A percentile compares a stretch with the other conserved stretches of the same genome.
These are phyloP conservation scores for Propithecus deckenii DNA, from an alignment of 2,797 vertebrate species.

Conservation along the genomic window DNA sequence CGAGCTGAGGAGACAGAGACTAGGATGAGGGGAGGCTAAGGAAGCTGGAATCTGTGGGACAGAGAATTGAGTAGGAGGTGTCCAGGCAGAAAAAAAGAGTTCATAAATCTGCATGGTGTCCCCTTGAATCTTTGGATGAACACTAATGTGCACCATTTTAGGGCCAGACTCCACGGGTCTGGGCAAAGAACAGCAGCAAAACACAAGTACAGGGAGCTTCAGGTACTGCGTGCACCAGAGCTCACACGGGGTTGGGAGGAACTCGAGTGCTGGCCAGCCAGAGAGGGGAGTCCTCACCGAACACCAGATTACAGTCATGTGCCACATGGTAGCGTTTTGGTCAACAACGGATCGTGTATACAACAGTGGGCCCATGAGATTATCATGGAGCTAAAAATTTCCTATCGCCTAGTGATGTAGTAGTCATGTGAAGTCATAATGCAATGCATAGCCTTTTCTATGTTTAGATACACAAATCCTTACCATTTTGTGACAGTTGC, in stretches of 20 bases:
- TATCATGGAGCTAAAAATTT: not conserved
- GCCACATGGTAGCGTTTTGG: not conserved
- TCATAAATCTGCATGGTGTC: not conserved
- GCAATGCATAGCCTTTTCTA: not conserved
- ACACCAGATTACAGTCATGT: not conserved
- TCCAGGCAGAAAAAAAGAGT: not conserved
- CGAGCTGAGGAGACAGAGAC: not conserved
- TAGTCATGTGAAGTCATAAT: not conserved
- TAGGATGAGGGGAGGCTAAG: not conserved
- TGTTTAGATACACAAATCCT: not conserved
- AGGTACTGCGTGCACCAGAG: not conserved
- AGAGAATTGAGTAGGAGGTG: not conserved
- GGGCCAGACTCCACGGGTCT: not conserved
- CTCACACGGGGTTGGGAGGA: not conserved
- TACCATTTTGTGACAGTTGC: not conserved
- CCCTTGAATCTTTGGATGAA: not conserved
- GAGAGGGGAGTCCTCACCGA: not conserved
- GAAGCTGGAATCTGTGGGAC: not conserved
- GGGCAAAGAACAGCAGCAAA: not conserved
- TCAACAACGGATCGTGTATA: not conserved
- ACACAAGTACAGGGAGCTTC: not conserved
- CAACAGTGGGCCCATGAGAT: not conserved
- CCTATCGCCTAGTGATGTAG: not conserved
- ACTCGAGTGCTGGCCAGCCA: not conserved
- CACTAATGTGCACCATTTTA: not conserved